Percentiles rank a stretch among this genome's conserved stretches.
phyloP scores from a whole-genome alignment of 2,888 invertebrate genomes.

The Cerastoderma edule region DNA sequence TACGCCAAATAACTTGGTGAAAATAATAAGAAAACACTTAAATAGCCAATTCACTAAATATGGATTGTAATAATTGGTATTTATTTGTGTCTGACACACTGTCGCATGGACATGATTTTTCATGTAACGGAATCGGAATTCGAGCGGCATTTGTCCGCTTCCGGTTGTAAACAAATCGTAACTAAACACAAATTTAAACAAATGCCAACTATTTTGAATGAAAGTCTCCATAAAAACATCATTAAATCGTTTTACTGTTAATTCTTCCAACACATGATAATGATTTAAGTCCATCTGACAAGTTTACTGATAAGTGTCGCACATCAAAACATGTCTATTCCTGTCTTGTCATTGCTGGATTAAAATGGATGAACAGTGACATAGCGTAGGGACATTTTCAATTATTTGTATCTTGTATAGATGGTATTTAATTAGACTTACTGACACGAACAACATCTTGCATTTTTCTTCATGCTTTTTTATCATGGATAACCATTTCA shows the following conservation, averaged over 20 bases:
- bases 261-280: background rate
- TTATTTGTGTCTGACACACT: too few species aligned
- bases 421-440: too few species aligned
- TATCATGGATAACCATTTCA: too few species aligned
- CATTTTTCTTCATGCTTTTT: too few species aligned
- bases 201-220: background rate
- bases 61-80: too few species aligned
- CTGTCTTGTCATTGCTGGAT: constrained; percentile 1
- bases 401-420: too few species aligned
- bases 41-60: too few species aligned
- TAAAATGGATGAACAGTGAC: too few species aligned
- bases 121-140: constrained; percentile 20
- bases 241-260: background rate
- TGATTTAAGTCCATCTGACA: background rate
- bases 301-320: constrained; percentile 6
- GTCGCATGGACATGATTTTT: background rate
- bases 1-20: too few species aligned
- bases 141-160: constrained; percentile 45
- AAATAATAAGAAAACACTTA: too few species aligned
- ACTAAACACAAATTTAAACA: constrained; percentile 25
- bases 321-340: constrained; percentile 4
- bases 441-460: too few species aligned
- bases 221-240: background rate
- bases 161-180: constrained; percentile 67
- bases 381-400: too few species aligned